Conservation (phyloP, 2,888 invertebrate genomes). For the Eremobia ochroleuca region DNA sequence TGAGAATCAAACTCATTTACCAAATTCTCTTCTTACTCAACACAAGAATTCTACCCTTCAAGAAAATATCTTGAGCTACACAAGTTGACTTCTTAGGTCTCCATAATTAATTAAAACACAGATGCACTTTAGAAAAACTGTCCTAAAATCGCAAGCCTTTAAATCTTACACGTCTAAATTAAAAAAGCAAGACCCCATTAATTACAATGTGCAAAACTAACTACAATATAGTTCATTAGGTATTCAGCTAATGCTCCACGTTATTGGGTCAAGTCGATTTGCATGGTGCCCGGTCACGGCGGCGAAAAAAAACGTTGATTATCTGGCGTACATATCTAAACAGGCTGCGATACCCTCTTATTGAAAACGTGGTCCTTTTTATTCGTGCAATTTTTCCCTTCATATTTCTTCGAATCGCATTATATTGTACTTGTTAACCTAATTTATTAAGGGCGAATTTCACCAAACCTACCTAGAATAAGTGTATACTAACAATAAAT, state of each 20-base stretch:
- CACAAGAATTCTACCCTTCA: background rate
- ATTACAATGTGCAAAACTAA: conserved; percentile 40
- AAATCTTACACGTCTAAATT: background rate
- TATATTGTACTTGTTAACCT: no score
- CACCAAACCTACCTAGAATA: no score
- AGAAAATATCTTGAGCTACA: background rate
- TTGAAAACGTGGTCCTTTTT: background rate
- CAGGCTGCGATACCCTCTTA: conserved; percentile 34
- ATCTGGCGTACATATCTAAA: conserved; percentile 56
- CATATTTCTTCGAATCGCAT: conserved; percentile 10
- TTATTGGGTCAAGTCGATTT: conserved; percentile 66
- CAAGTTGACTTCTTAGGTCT: background rate
- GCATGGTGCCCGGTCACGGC: conserved; percentile 55
- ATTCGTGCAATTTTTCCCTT: background rate
- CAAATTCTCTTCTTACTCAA: background rate
- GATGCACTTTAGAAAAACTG: background rate
- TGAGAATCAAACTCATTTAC: background rate
- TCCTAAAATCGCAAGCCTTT: background rate
- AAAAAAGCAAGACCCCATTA: conserved; percentile 21
- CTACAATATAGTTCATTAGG: conserved; percentile 37
- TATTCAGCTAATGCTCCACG: conserved; percentile 54
- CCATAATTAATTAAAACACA: background rate
- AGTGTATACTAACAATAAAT: no score
- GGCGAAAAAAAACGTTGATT: conserved; percentile 50
- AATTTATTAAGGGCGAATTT: no score